Evolutionary conservation across 2,888 invertebrate genomes (phyloP), one percentile per base, ranked within the genome.

Genomic region (Bombylius discolor): DNA sequence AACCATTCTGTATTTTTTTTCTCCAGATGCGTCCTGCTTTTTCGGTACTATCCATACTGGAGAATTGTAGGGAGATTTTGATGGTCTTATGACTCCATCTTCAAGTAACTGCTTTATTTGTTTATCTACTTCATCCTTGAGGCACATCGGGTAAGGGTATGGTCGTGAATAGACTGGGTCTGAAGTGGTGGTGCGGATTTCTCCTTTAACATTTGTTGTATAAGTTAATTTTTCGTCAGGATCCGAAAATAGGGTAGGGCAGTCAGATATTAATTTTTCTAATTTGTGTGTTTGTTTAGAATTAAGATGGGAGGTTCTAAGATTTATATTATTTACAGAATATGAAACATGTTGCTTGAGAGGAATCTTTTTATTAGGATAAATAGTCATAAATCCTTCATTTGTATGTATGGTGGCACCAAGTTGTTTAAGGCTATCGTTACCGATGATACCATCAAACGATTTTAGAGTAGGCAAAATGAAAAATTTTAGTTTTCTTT

Each of bases 51-150:
- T 42, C 61, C 23, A 5, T 51, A 44, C 5, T 59, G 60, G 44
- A 61, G 59, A 14, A 61, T 59, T 39, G 60, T 58, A 1, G 58
- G 60, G 3, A 56, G 59, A 53, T 61, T 61, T 4, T 61, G 47
- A 31, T 4, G 61, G 36, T 8, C 58, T 56, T 14, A 56, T 58
- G 5, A 55, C 50, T 4, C 54, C 50, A 32, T 58, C 53, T 9
- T 34, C 50, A n/a, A 58, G n/a, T 4, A 56, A 54, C 5, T 48
- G 4, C 42, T 51, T 42, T 11, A 57, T 23, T 8, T 57, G 53
- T 5, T 53, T 57, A 32, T 53, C 57, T 5, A 42, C 39, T 11
- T 8, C 39, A 3, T 42, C 39, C 12, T 5, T 42, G 4, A 56
- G 36, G 4, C 52, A 39, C 45, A 47, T 52, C 1, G 52, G 55